Base-by-base conservation (phyloP, 1,140 invertebrate species). In the Lysiphlebus fabarum region DNA sequence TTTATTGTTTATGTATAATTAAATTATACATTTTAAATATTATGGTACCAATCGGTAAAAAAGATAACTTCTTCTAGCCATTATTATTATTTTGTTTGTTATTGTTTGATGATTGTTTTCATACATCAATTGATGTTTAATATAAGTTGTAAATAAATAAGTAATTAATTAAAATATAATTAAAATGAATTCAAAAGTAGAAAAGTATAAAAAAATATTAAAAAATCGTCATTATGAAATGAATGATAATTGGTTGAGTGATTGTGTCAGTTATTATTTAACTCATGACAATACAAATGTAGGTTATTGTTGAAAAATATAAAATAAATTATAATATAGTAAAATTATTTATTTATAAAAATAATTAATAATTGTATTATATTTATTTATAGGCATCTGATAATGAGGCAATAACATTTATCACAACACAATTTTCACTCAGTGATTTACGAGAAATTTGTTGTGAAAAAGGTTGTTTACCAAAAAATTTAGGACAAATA, bases 361-460 rank as follows among this genome's bases (percentile, higher is more conserved):
- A n/a, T n/a, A 9, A 14, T 47, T 11, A 14, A 47, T 47, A 14
- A 14, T 17, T 11, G n/a, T 17, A 12, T 1, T 47, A 17, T 17
- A 7, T 47, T 47, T 14, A 14, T 9, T 34, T 49, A 1, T 11
- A 61, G 62, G 48, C 59, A 42, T 43, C 44, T 6, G 12, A 45
- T n/a, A 57, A 59, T 8, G 59, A 62, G 49, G 56, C 62, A n/a
- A 10, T 62, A 36, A 45, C 67, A 7, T 74, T 74, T 62, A 71
- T 77, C 0, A 66, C 60, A 33, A 70, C 73, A 62, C 86, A 88
- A 67, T 87, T 85, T 83, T 65, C 83, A 40, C 65, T 83, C 40
- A 72, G 81, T 49, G 84, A 87, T 75, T 73, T 87, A 40, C 67
- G 79, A 59, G 82, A 86, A 61, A 70, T 80, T n/a, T 61, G 53